phyloP scores from a whole-genome alignment of 2,797 vertebrate species.

The Bryconaethiops microstoma region DNA sequence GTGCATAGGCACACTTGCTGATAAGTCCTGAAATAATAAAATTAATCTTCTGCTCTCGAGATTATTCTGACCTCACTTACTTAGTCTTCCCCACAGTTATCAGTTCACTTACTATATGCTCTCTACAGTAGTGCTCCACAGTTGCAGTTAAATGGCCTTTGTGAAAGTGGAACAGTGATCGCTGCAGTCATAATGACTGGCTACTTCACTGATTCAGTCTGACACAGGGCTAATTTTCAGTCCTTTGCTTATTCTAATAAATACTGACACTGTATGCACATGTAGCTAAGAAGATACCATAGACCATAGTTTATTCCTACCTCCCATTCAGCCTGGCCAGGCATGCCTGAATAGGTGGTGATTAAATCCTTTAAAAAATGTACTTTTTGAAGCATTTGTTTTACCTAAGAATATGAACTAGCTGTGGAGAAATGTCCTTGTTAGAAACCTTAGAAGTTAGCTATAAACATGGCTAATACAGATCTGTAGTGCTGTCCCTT shows the following conservation, averaged over 20 bases:
- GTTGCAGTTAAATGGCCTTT: neutral
- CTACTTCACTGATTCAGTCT: constrained; percentile 26
- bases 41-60: neutral
- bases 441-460: neutral
- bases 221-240: constrained; percentile 12
- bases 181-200: neutral
- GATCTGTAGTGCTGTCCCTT: neutral
- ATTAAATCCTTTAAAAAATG: too few species aligned
- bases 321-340: too few species aligned
- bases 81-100: neutral
- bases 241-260: neutral
- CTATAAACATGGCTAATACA: neutral
- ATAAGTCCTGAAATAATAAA: neutral
- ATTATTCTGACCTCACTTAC: neutral
- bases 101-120: too few species aligned
- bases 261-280: neutral
- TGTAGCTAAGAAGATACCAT: neutral
- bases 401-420: neutral
- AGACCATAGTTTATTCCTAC: too few species aligned
- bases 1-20: neutral
- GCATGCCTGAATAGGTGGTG: too few species aligned
- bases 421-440: neutral
- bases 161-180: constrained; percentile 6
- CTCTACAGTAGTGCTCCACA: neutral
- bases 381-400: neutral